These are phyloP conservation scores for Acronicta alni DNA, from an alignment of 2,888 invertebrate genomes.

Conservation along the genomic window DNA sequence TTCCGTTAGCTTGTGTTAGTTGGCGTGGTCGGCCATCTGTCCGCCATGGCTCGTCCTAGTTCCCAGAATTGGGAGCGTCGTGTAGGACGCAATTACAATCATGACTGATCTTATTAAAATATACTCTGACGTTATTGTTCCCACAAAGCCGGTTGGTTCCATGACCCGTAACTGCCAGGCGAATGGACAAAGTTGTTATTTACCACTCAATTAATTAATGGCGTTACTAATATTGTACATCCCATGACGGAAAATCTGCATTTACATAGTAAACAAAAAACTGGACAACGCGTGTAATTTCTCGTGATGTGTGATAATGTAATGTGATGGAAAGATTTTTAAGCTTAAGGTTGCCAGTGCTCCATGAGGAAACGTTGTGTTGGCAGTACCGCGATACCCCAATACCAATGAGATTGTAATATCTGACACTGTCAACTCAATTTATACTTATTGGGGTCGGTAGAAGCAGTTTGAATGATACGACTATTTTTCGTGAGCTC, in stretches of 20 bases:
- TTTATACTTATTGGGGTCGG: conserved; percentile 3
- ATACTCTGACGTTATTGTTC: conserved; percentile 27
- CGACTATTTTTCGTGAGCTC: conserved; percentile 47
- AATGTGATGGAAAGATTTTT: too few species aligned
- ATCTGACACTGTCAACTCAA: too few species aligned
- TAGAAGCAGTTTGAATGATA: conserved; percentile 48
- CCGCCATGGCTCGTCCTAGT: conserved; percentile 33
- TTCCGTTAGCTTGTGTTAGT: conserved; percentile 13
- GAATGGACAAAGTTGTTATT: neutral
- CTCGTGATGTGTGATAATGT: too few species aligned
- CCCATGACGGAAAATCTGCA: too few species aligned
- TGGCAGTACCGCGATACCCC: too few species aligned
- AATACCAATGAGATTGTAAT: too few species aligned
- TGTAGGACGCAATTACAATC: conserved; percentile 48
- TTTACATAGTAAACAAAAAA: too few species aligned
- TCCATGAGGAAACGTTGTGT: too few species aligned
- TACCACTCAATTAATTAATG: neutral
- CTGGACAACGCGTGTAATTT: too few species aligned
- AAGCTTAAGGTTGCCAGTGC: too few species aligned
- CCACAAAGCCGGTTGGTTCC: conserved; percentile 5
- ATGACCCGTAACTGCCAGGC: neutral
- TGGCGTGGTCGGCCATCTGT: conserved; percentile 34
- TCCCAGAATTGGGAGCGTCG: conserved; percentile 42
- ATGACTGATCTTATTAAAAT: conserved; percentile 39
- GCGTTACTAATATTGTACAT: neutral